These are phyloP conservation scores for Pangasius macronema DNA, from an alignment of 2,797 vertebrate genomes.

Conservation along the genomic window DNA sequence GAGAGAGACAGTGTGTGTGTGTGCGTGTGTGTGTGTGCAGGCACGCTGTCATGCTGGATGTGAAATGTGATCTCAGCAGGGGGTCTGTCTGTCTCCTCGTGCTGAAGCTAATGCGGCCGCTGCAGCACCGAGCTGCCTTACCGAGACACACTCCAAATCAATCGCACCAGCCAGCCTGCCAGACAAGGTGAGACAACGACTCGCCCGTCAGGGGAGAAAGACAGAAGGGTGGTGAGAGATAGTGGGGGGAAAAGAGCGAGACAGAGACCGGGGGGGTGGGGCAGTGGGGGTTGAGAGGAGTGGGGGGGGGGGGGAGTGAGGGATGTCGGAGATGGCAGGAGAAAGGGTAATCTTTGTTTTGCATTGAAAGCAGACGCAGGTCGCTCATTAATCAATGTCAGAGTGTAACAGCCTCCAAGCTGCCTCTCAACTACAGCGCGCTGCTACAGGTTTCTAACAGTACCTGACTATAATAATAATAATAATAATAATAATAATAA, in stretches of 20 bases:
- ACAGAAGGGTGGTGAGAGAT: conserved; percentile 17
- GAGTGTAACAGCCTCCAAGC: conserved; percentile 17
- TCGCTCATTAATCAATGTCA: conserved; percentile 58
- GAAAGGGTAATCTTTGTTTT: conserved; percentile 52
- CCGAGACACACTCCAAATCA: conserved; percentile 45
- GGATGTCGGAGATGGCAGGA: conserved; percentile 22
- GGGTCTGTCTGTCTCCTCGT: conserved; percentile 49
- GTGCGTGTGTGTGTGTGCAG: conserved; percentile 22
- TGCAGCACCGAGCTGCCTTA: conserved; percentile 38
- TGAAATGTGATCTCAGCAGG: conserved; percentile 54
- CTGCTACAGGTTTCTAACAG: conserved; percentile 27
- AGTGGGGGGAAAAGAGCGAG: background rate
- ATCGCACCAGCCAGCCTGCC: conserved; percentile 41
- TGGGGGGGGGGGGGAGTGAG: background rate
- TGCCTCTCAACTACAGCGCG: background rate
- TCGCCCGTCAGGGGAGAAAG: conserved; percentile 20
- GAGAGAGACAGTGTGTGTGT: background rate
- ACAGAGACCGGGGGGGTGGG: background rate
- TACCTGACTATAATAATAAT: background rate
- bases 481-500: conserved; percentile 3
- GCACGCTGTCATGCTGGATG: conserved; percentile 45
- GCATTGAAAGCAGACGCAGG: conserved; percentile 43
- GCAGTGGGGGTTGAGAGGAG: background rate
- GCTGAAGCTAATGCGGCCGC: conserved; percentile 50
- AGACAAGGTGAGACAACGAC: conserved; percentile 39